phyloP scores from a whole-genome alignment of 2,113 vertebrate species.

The Scolopax mira region DNA sequence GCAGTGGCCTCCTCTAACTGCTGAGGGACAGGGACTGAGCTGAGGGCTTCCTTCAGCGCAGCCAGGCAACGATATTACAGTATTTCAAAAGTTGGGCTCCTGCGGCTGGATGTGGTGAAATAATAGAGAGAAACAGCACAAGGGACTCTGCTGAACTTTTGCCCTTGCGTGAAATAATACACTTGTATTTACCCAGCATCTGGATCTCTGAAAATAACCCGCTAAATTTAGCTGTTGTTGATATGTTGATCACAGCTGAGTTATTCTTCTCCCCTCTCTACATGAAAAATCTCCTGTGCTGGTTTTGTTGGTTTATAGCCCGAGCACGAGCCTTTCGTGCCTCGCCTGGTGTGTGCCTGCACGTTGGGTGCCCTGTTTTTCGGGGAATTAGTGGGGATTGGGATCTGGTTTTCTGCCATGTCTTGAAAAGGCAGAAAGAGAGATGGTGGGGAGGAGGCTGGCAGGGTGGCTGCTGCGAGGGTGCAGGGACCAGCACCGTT shows the following conservation, averaged over 20 bases:
- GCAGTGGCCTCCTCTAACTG: not conserved
- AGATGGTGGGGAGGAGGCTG: rapidly evolving
- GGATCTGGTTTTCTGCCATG: not conserved
- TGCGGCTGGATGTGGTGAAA: not conserved
- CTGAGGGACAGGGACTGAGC: not conserved
- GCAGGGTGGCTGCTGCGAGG: not conserved
- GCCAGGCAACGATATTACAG: not conserved
- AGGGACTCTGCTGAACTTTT: slow-evolving; percentile 25
- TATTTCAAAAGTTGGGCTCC: not conserved
- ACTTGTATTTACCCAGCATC: slow-evolving; percentile 56
- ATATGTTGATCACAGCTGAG: slow-evolving; percentile 55
- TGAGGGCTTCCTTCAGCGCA: not conserved
- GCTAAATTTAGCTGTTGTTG: slow-evolving; percentile 60
- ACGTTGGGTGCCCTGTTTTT: rapidly evolving
- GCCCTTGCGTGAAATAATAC: slow-evolving; percentile 35
- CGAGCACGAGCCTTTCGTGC: rapidly evolving
- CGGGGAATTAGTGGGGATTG: not conserved
- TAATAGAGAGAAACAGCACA: not conserved
- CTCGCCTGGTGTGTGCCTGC: not conserved
- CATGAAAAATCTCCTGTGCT: not conserved
- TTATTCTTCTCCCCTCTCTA: not conserved
- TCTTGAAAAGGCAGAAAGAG: not conserved
- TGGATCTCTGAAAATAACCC: slow-evolving; percentile 32
- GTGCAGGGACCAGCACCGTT: not conserved
- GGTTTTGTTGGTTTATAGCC: not conserved